Percentiles rank a stretch among this genome's conserved stretches.
Evolutionary conservation across 2,888 invertebrate species (phyloP).

Genomic region (Argyra leucocephala): DNA sequence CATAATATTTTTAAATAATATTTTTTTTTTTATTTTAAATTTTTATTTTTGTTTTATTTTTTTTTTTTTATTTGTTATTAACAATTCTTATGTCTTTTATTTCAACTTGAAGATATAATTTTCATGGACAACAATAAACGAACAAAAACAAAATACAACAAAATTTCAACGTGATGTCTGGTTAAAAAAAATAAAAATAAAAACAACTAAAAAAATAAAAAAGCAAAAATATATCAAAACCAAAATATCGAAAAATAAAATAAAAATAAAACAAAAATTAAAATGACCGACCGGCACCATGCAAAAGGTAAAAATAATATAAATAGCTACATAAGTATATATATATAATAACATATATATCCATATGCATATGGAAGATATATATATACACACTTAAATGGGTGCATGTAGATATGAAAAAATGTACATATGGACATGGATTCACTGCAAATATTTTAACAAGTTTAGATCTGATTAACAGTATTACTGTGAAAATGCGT

Average conservation of each 20-base stretch:
- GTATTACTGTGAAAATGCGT: conserved; percentile 3
- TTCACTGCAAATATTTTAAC: neutral
- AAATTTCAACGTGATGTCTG: neutral
- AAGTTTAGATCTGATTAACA: conserved; percentile 3
- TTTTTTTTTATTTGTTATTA: neutral
- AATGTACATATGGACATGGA: too few relatives aligned
- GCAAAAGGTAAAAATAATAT: neutral
- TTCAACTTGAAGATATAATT: conserved; percentile 1
- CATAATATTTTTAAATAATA: neutral
- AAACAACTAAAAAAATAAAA: too few relatives aligned
- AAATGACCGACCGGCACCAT: neutral
- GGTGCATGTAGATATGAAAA: too few relatives aligned
- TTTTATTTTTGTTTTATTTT: neutral
- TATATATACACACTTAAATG: too few relatives aligned
- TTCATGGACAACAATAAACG: neutral
- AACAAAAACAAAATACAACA: neutral
- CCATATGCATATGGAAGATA: too few relatives aligned
- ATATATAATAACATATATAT: too few relatives aligned
- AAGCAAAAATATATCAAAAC: neutral
- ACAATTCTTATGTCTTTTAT: too few relatives aligned
- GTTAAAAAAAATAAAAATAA: neutral
- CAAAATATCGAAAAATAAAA: neutral
- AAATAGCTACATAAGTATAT: neutral
- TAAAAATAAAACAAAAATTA: neutral
- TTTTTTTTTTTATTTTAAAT: neutral